Base-by-base conservation (phyloP, 2,888 invertebrate species). In the Lysandra coridon region DNA sequence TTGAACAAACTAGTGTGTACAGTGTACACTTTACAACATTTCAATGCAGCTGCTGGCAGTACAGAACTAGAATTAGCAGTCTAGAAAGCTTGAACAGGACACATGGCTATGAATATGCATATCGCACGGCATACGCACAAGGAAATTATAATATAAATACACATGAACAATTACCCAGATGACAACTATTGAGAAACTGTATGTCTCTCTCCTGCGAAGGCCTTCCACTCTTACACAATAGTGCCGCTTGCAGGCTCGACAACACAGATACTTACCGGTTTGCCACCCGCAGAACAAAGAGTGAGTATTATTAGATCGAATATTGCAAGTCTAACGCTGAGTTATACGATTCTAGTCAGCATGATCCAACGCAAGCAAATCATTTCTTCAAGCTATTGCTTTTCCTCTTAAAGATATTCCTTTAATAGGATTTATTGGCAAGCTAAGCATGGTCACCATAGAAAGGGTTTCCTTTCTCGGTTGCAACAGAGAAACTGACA, bases 171-270 rank as follows among this genome's bases (percentile, higher is more conserved):
- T 89, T 85, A 85, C 86, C 86, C 86, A 87, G 88, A 89, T 90
- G 91, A 91, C 91, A 90, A 86, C 85, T 83, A 84, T 92, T 92
- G 89, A 86, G 92, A 90, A 92, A 93, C 87, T 84, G 85, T 87
- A 86, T 88, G 87, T 91, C 92, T 93, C 92, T 93, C 92, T 91
- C 86, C 85, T 83, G 86, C 85, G 89, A 91, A 92, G 92, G 93
- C 90, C 92, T 93, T 90, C 91, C 84, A 90, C 88, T 90, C 85
- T 93, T 92, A 88, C 91, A 88, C 91, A 92, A 93, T 85, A 84
- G 64, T 30, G 69, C 33, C 83, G 84, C 85, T 85, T 85, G 87
- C 86, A 85, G 86, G 85, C 84, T 86, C 84, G 84, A 85, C 85
- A 85, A 83, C 85, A 83, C 84, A 83, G 82, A 83, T 83, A 83